Conservation (phyloP, 2,888 invertebrate species). For the Apamea anceps region DNA sequence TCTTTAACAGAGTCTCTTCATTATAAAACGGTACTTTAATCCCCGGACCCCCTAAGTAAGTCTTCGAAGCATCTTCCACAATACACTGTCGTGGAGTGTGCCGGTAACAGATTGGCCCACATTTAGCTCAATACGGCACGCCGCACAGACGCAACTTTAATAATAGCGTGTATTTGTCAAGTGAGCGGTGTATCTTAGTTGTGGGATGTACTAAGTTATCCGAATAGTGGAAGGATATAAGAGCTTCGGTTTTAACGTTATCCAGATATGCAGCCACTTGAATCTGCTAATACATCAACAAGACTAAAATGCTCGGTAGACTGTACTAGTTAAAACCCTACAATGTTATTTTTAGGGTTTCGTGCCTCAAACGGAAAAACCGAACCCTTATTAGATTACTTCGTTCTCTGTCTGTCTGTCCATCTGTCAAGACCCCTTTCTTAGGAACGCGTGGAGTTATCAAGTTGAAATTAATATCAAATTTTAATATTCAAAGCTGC, state of each 20-base stretch:
- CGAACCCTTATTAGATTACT: too few relatives aligned
- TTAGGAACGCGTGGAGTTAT: too few relatives aligned
- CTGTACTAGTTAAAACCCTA: too few relatives aligned
- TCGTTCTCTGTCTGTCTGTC: too few relatives aligned
- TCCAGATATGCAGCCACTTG: background rate
- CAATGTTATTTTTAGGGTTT: too few relatives aligned
- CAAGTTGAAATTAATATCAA: too few relatives aligned
- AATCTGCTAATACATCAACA: background rate
- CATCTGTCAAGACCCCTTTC: too few relatives aligned
- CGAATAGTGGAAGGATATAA: background rate
- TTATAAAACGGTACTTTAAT: background rate
- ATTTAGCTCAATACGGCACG: conserved; percentile 57
- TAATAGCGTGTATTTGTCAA: conserved; percentile 68
- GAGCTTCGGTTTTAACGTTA: background rate
- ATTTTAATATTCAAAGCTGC: too few relatives aligned
- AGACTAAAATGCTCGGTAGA: background rate
- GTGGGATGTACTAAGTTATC: conserved; percentile 37
- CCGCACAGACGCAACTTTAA: conserved; percentile 56
- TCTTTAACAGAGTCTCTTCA: background rate
- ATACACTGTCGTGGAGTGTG: conserved; percentile 27
- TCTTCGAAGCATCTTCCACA: conserved; percentile 9
- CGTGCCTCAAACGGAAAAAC: too few relatives aligned
- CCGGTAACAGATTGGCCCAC: conserved; percentile 59
- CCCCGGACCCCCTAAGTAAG: conserved; percentile 17
- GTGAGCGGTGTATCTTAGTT: conserved; percentile 40